Conservation (phyloP, 1,140 invertebrate species). For the Leptinotarsa defecta region DNA sequence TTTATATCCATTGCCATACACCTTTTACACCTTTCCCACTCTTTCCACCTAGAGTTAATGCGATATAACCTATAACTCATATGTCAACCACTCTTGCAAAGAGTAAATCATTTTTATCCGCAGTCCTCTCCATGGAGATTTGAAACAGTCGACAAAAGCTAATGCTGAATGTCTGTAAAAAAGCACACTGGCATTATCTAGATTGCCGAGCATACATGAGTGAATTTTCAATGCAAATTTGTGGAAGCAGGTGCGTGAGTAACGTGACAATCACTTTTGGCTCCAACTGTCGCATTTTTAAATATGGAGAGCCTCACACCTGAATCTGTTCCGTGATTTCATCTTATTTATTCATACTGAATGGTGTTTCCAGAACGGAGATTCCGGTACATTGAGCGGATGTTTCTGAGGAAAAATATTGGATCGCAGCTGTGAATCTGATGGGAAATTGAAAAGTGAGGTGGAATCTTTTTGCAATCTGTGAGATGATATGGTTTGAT, state of each 20-base stretch:
- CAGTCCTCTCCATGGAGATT: slow-evolving; percentile 1
- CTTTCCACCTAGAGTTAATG: too few species aligned
- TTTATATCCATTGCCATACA: too few species aligned
- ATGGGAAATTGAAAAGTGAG: too few species aligned
- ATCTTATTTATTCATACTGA: neutral
- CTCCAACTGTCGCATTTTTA: neutral
- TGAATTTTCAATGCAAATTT: slow-evolving; percentile 1
- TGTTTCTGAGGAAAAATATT: too few species aligned
- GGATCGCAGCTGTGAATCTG: too few species aligned
- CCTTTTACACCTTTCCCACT: too few species aligned
- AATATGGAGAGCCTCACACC: neutral
- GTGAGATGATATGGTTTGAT: too few species aligned
- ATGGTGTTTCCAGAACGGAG: too few species aligned
- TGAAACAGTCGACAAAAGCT: slow-evolving; percentile 2
- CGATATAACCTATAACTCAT: neutral
- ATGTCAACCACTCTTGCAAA: neutral
- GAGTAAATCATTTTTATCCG: neutral
- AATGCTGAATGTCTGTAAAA: neutral
- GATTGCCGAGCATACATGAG: slow-evolving; percentile 1
- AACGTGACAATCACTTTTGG: slow-evolving; percentile 8
- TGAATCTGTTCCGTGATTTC: neutral
- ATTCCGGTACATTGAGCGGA: too few species aligned
- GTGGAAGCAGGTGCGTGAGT: neutral
- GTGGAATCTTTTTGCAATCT: too few species aligned
- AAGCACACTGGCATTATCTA: neutral